These are phyloP conservation scores for Tuta absoluta DNA, from an alignment of 2,888 invertebrate genomes.

Conservation along the genomic window DNA sequence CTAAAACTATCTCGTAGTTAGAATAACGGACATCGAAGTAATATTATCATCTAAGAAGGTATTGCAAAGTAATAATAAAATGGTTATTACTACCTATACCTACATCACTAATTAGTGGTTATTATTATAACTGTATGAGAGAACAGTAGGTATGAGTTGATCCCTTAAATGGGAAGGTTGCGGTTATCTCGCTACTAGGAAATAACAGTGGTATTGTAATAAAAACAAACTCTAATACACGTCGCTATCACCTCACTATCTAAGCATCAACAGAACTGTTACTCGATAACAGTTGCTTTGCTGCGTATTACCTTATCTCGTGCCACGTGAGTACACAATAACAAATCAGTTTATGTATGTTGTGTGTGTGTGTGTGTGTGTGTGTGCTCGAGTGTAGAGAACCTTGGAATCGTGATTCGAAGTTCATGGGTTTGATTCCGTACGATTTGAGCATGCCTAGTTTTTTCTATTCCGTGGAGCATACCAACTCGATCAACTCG, in stretches of 20 bases:
- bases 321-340: slow-evolving; percentile 5
- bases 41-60: too few species aligned
- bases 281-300: not conserved
- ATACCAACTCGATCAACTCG: too few species aligned
- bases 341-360: not conserved
- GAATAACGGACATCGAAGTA: too few species aligned
- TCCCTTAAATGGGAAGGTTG: not conserved
- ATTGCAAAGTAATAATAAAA: too few species aligned
- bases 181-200: not conserved
- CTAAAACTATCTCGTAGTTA: too few species aligned
- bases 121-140: too few species aligned
- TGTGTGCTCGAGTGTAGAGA: not conserved
- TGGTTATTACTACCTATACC: too few species aligned
- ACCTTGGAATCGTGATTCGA: not conserved
- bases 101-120: too few species aligned
- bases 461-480: too few species aligned
- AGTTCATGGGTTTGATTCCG: not conserved
- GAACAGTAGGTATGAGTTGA: too few species aligned
- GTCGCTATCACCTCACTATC: slow-evolving; percentile 4
- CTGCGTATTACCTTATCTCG: not conserved
- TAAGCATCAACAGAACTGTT: slow-evolving; percentile 12
- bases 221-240: slow-evolving; percentile 10
- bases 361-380: too few species aligned
- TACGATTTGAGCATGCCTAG: too few species aligned
- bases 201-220: not conserved